A percentile compares a stretch with the other conserved stretches of the same genome.
Evolutionary conservation across 2,113 vertebrate species (phyloP).

Genomic region (Lophotis ruficrista): DNA sequence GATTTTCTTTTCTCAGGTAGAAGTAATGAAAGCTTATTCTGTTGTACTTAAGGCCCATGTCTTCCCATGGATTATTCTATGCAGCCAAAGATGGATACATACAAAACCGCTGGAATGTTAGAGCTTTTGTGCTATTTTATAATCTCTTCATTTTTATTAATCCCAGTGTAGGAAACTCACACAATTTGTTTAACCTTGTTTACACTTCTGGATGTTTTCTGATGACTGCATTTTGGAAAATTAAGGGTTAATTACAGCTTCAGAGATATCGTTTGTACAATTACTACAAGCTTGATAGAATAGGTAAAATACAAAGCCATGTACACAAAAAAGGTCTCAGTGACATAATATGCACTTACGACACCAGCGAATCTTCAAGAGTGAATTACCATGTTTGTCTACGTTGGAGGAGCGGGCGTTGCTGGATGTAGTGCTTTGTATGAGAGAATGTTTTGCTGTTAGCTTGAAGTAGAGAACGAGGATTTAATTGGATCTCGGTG

Average conservation of each 20-base stretch:
- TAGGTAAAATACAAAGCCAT: conserved; percentile 63
- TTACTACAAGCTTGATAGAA: conserved; percentile 1
- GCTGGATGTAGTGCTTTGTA: conserved; percentile 28
- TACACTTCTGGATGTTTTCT: neutral
- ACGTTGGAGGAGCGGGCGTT: neutral
- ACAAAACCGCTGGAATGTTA: neutral
- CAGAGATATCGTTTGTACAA: neutral
- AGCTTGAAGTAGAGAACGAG: neutral
- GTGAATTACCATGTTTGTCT: conserved; percentile 76
- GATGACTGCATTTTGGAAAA: neutral
- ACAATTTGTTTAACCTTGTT: neutral
- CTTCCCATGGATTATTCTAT: neutral
- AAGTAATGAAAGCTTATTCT: neutral
- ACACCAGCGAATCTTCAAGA: conserved; percentile 47
- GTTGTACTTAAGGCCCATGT: neutral
- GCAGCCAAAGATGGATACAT: neutral
- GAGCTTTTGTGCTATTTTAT: neutral
- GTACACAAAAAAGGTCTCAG: conserved; percentile 42
- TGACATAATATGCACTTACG: conserved; percentile 59
- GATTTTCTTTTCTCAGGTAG: neutral
- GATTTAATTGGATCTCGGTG: conserved; percentile 4
- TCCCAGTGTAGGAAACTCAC: accelerated
- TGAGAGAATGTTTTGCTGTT: neutral
- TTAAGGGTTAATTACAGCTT: conserved; percentile 45
- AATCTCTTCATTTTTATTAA: neutral